These are phyloP conservation scores for Aphidoletes aphidimyza DNA, from an alignment of 2,888 invertebrate species.

Conservation along the genomic window DNA sequence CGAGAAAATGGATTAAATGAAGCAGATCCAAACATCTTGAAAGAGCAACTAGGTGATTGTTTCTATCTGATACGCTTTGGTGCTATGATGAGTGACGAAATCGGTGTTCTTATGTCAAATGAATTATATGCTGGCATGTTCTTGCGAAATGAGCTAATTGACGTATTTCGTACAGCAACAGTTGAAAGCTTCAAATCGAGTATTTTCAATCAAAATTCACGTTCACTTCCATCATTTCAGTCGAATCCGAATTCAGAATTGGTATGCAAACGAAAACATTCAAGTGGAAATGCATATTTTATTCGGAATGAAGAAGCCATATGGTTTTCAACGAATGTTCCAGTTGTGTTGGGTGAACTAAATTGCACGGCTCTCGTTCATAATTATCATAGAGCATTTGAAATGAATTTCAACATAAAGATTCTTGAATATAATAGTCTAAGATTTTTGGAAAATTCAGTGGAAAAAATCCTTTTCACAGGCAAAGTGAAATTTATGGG, in stretches of 20 bases:
- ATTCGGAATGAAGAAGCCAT: background rate
- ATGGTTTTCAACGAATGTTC: background rate
- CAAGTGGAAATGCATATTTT: background rate
- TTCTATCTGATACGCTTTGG: constrained; percentile 28
- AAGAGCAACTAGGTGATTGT: background rate
- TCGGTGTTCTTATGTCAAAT: background rate
- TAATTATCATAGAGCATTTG: background rate
- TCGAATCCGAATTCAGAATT: background rate
- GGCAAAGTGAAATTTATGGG: background rate
- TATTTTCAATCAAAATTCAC: background rate
- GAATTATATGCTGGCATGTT: background rate
- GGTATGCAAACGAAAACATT: background rate
- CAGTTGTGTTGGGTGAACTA: background rate
- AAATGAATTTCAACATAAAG: background rate
- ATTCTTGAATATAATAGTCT: background rate
- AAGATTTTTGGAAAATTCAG: too few species aligned
- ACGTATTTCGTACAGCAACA: background rate
- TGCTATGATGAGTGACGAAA: background rate
- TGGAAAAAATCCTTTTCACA: background rate
- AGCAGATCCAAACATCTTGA: background rate
- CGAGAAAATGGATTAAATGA: background rate
- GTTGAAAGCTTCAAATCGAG: background rate
- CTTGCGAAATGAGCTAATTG: background rate
- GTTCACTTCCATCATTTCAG: background rate
- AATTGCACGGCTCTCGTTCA: background rate